These are phyloP conservation scores for Pterobdella sp. DNA, from an alignment of 2,888 invertebrate species.

Conservation along the genomic window DNA sequence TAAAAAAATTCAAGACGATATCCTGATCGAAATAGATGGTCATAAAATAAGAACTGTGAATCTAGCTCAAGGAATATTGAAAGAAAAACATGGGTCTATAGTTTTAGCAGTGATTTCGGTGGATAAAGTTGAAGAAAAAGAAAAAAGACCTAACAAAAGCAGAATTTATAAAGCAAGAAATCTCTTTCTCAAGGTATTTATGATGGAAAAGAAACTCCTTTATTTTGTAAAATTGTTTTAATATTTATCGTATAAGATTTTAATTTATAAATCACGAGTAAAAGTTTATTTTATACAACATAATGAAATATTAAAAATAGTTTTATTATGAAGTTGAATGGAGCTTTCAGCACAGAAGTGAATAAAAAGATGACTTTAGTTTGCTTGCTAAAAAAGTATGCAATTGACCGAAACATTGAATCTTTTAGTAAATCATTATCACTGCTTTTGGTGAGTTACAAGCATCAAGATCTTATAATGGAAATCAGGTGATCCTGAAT, in stretches of 20 bases:
- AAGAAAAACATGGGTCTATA: slow-evolving; percentile 40
- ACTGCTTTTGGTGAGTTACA: slow-evolving; percentile 29
- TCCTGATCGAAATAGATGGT: slow-evolving; percentile 46
- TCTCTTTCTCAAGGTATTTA: slow-evolving; percentile 39
- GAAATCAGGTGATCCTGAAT: slow-evolving; percentile 34
- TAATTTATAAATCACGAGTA: background rate
- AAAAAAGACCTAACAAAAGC: slow-evolving; percentile 25
- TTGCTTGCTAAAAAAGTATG: slow-evolving; percentile 47
- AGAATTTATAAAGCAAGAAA: slow-evolving; percentile 36
- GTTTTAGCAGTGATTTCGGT: slow-evolving; percentile 43
- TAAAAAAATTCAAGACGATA: too few species aligned
- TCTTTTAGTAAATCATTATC: slow-evolving; percentile 32
- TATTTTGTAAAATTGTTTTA: slow-evolving; percentile 23
- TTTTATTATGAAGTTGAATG: slow-evolving; percentile 35
- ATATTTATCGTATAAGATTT: background rate
- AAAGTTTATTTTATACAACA: background rate
- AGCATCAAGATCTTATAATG: slow-evolving; percentile 28
- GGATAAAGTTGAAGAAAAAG: slow-evolving; percentile 34
- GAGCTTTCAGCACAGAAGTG: slow-evolving; percentile 33
- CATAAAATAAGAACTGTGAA: slow-evolving; percentile 38
- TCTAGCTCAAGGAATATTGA: slow-evolving; percentile 40
- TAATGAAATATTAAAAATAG: background rate
- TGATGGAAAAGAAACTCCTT: too few species aligned
- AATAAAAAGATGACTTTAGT: slow-evolving; percentile 42
- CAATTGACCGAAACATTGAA: slow-evolving; percentile 47